These are phyloP conservation scores for Trichoplusia ni DNA, from an alignment of 1,140 invertebrate species.

Conservation along the genomic window DNA sequence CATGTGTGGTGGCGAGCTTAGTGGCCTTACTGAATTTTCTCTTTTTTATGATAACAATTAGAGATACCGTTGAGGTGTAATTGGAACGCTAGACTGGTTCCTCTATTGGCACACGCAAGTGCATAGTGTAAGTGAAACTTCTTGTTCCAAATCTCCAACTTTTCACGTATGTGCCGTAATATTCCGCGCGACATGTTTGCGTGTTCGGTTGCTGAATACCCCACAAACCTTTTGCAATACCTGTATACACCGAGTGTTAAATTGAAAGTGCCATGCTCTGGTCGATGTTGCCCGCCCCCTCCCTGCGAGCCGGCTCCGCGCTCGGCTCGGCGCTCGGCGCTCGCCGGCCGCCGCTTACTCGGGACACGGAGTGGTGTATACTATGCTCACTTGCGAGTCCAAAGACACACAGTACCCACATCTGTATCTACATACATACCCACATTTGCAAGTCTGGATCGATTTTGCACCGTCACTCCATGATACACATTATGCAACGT, in stretches of 20 bases:
- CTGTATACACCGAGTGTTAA: constrained; percentile 68
- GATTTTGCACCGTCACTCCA: constrained; percentile 82
- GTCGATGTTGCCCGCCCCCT: constrained; percentile 67
- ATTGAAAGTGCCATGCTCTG: constrained; percentile 79
- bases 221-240: constrained; percentile 65
- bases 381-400: constrained; percentile 62
- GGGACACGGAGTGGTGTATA: constrained; percentile 53
- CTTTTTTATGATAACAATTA: constrained; percentile 67
- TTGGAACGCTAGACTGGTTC: constrained; percentile 75
- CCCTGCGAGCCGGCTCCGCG: constrained; percentile 48
- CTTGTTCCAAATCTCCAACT: constrained; percentile 81
- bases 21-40: constrained; percentile 78
- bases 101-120: constrained; percentile 79
- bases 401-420: constrained; percentile 48
- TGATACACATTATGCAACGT: constrained; percentile 62
- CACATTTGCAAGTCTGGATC: constrained; percentile 70
- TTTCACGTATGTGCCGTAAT: constrained; percentile 74
- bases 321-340: constrained; percentile 46
- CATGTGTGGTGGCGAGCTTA: constrained; percentile 75
- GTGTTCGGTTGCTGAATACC: constrained; percentile 73
- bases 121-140: constrained; percentile 79
- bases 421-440: constrained; percentile 47
- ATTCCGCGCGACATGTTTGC: constrained; percentile 73
- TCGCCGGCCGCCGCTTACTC: constrained; percentile 46
- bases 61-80: constrained; percentile 60